Evolutionary conservation across 1,140 invertebrate species (phyloP), one percentile per base, ranked within the genome.

Genomic region (Dreissena rostriformis): DNA sequence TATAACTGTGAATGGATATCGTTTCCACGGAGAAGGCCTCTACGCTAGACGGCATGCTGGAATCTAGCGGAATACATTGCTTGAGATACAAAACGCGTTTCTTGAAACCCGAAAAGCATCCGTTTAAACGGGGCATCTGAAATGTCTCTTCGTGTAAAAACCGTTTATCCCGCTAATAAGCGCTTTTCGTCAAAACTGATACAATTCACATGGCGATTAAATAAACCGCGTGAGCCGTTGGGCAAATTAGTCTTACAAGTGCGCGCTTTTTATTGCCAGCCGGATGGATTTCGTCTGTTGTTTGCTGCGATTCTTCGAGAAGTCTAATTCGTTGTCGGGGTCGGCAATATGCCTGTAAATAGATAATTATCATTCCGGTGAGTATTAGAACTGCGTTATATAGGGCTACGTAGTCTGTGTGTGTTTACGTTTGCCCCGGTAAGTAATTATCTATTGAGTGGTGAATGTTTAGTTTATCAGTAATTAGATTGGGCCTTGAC

Each of bases 391-490:
- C 52, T 73, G 39, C 71, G 79, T 81, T 72, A 81, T 81, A 39
- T 53, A 66, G 79, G 79, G 79, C 66, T 73, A 29, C 73, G 79
- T 29, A 61, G 28, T 68, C 26, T 19, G 55, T 7, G 26, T 49
- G 51, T 81, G 79, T 81, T 81, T 81, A 81, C 61, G 73, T 70
- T 71, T 63, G 52, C 39, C 49, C 53, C 70, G 39, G 68, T 73
- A 81, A 73, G 79, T 81, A 81, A 81, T 81, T 81, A 81, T 81
- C 68, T 81, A 81, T 81, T 81, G 73, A 81, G 79, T 81, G 79
- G 68, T 71, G 49, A 55, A 49, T 81, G 79, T 81, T 81, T 81
- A 81, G 53, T 39, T 73, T 81, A 81, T 65, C 67, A 29, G 52
- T 81, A 81, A 81, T 81, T 81, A 81, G 67, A 81, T 81, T 81